Evolutionary conservation across 2,888 invertebrate genomes (phyloP).

Genomic region (Drosophila mulleri): DNA sequence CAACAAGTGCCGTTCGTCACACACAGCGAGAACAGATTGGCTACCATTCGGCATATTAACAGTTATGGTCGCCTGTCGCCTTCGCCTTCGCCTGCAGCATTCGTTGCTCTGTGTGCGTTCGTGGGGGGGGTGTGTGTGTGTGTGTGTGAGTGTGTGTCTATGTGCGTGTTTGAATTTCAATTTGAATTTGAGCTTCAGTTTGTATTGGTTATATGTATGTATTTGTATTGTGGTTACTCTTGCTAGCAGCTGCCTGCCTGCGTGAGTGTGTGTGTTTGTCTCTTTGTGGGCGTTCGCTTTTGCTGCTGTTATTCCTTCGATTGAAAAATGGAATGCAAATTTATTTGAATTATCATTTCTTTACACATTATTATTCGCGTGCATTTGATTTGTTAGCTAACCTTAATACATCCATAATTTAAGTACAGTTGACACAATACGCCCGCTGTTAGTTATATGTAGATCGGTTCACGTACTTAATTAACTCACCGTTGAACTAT

Average conservation of each 20-base stretch:
- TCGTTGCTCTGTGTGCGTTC: background rate
- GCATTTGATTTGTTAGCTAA: conserved; percentile 48
- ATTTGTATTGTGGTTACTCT: conserved; percentile 31
- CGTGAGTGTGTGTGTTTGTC: conserved; percentile 1
- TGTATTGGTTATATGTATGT: conserved; percentile 3
- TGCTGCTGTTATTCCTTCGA: conserved; percentile 50
- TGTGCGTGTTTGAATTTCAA: background rate
- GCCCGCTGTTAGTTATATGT: background rate
- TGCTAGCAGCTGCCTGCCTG: conserved; percentile 8
- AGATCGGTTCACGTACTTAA: conserved; percentile 9
- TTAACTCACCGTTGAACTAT: background rate
- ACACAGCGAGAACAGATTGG: conserved; percentile 47
- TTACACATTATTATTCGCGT: conserved; percentile 61
- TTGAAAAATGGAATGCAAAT: conserved; percentile 74
- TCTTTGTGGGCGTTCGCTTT: conserved; percentile 31
- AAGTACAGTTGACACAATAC: conserved; percentile 15
- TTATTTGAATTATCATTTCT: conserved; percentile 66
- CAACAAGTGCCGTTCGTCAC: conserved; percentile 54
- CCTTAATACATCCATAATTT: conserved; percentile 55
- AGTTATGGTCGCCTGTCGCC: conserved; percentile 54
- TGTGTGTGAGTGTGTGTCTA: background rate
- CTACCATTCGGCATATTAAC: conserved; percentile 63
- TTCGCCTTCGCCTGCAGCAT: conserved; percentile 4
- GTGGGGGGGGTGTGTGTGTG: background rate
- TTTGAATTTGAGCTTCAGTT: background rate